These are phyloP conservation scores for Thalassaphorura encarpata DNA, from an alignment of 1,140 invertebrate genomes.

Conservation along the genomic window DNA sequence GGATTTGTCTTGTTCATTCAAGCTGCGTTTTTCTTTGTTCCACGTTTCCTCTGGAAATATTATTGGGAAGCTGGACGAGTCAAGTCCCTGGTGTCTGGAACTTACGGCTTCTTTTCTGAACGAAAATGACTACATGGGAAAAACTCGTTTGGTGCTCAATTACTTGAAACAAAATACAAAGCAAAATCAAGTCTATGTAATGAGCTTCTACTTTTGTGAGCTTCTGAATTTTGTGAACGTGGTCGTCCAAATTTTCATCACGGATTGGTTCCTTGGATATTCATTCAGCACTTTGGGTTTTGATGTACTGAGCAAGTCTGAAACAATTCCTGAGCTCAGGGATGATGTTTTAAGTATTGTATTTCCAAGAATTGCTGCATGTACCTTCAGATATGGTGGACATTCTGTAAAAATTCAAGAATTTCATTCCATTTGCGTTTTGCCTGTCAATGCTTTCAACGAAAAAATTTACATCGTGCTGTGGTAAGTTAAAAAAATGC, in stretches of 20 bases:
- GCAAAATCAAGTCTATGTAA: slow-evolving; percentile 42
- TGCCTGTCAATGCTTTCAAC: slow-evolving; percentile 67
- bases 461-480: slow-evolving; percentile 68
- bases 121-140: background rate
- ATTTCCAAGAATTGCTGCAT: slow-evolving; percentile 66
- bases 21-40: slow-evolving; percentile 57
- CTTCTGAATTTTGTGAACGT: slow-evolving; percentile 40
- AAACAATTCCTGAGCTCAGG: slow-evolving; percentile 57
- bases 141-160: background rate
- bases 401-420: background rate
- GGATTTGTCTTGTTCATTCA: slow-evolving; percentile 41
- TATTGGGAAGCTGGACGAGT: slow-evolving; percentile 36
- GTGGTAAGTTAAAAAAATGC: slow-evolving; percentile 64
- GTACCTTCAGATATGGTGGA: slow-evolving; percentile 44
- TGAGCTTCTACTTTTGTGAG: slow-evolving; percentile 77
- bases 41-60: slow-evolving; percentile 61
- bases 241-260: slow-evolving; percentile 67
- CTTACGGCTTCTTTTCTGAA: background rate
- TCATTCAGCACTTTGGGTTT: slow-evolving; percentile 75
- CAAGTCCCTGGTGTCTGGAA: slow-evolving; percentile 29
- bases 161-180: slow-evolving; percentile 6
- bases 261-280: slow-evolving; percentile 71
- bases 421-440: slow-evolving; percentile 46
- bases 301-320: slow-evolving; percentile 67
- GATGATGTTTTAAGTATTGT: slow-evolving; percentile 33